Percentiles rank a stretch among this genome's conserved stretches.
These are phyloP conservation scores for Drosophila kanapiae DNA, from an alignment of 1,140 invertebrate species.

Conservation along the genomic window DNA sequence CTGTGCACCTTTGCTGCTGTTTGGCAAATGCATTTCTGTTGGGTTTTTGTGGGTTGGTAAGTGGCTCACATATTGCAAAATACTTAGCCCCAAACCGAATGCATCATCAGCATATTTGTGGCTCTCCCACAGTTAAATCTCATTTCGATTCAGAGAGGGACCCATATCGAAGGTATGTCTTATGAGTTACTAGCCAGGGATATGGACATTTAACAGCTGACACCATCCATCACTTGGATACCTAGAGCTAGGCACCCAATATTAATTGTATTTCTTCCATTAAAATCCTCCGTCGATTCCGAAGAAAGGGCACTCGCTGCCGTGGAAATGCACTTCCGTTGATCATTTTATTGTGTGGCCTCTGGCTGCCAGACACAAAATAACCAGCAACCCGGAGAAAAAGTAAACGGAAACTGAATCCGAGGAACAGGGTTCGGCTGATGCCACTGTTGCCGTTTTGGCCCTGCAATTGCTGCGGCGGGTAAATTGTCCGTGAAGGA, in stretches of 20 bases:
- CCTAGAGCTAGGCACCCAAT: slow-evolving; percentile 13
- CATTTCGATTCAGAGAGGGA: not conserved
- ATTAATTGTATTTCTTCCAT: slow-evolving; percentile 30
- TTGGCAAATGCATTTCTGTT: slow-evolving; percentile 20
- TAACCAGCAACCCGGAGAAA: slow-evolving; percentile 13
- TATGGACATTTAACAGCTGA: slow-evolving; percentile 11
- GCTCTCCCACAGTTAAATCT: slow-evolving; percentile 1
- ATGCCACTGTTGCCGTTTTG: slow-evolving; percentile 70
- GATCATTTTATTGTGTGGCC: slow-evolving; percentile 27
- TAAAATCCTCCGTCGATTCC: slow-evolving; percentile 1
- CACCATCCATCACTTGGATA: slow-evolving; percentile 39
- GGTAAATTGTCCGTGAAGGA: slow-evolving; percentile 81
- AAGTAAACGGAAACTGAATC: slow-evolving; percentile 36
- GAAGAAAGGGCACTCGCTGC: not conserved
- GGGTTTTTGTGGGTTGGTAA: slow-evolving; percentile 24
- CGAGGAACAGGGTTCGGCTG: slow-evolving; percentile 19
- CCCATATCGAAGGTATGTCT: not conserved
- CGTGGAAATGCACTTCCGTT: slow-evolving; percentile 35
- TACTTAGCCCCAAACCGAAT: slow-evolving; percentile 17
- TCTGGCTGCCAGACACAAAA: slow-evolving; percentile 51
- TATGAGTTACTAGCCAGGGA: slow-evolving; percentile 13
- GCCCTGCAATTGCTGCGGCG: slow-evolving; percentile 40
- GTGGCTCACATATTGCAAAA: slow-evolving; percentile 24
- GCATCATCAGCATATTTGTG: slow-evolving; percentile 41
- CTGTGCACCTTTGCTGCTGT: not conserved